Percentiles rank a stretch among this genome's conserved stretches.
Conservation (phyloP, 1,140 invertebrate genomes). For the Drosophila yakuba region DNA sequence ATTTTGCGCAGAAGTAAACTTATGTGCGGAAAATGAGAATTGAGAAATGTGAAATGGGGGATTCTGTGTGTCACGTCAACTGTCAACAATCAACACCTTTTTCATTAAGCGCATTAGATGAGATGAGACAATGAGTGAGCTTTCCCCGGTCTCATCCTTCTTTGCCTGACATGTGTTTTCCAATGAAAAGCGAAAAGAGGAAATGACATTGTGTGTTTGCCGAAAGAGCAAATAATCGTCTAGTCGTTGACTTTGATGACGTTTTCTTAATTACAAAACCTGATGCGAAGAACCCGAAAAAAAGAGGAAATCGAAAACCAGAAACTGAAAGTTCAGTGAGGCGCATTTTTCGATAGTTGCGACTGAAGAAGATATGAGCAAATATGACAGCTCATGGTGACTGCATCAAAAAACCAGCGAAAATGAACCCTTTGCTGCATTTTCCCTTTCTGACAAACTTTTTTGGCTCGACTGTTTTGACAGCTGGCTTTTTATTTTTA, state of each 20-base stretch:
- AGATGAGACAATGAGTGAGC: constrained; percentile 58
- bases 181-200: constrained; percentile 78
- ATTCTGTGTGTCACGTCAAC: constrained; percentile 45
- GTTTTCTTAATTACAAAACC: constrained; percentile 81
- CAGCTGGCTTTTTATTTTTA: constrained; percentile 1
- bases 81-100: constrained; percentile 83
- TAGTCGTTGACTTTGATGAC: constrained; percentile 79
- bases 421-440: not conserved
- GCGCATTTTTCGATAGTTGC: constrained; percentile 40
- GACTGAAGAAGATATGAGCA: constrained; percentile 46
- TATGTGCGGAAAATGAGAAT: constrained; percentile 16
- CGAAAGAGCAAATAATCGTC: constrained; percentile 48
- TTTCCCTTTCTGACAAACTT: not conserved
- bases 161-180: constrained; percentile 72
- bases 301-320: constrained; percentile 11
- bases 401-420: constrained; percentile 8
- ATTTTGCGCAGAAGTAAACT: constrained; percentile 32
- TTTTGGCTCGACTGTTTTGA: constrained; percentile 10
- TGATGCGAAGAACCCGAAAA: constrained; percentile 34
- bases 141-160: not conserved
- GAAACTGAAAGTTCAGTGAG: constrained; percentile 50
- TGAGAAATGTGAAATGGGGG: constrained; percentile 8
- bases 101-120: constrained; percentile 82
- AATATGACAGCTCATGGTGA: constrained; percentile 49
- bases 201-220: constrained; percentile 65